Base-by-base conservation (phyloP, 2,888 invertebrate genomes). In the Poecilus cupreus region DNA sequence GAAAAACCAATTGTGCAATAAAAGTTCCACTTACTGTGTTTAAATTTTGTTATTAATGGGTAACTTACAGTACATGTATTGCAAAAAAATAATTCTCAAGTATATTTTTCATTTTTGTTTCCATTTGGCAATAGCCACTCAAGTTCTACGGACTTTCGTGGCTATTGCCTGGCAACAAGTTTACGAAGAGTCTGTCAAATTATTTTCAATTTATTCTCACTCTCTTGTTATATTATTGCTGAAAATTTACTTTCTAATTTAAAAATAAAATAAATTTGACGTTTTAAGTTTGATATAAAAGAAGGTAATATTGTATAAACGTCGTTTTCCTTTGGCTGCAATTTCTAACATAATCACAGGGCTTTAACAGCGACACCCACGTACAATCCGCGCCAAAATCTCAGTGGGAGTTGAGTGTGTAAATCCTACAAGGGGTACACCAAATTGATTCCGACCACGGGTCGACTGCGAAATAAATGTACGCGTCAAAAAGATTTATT, bases 401-500 rank as follows among this genome's bases (percentile, higher is more conserved):
- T 26, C 24, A 13, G 13, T 13, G 24, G n/a, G 26, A n/a, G n/a
- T 26, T 13, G 11, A 60, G 24, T 43, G 60, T 68, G 37, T 37
- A 68, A 68, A 32, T 68, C 64, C 64, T 32, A 68, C 37, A 68
- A 60, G 37, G 37, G 64, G 37, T 68, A 32, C 32, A 75, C 54
- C 75, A 49, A 76, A 76, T 57, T 76, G 76, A 76, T 76, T 76
- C 76, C n/a, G 37, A 76, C 54, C 20, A 16, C 37, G 57, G 37
- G 54, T 54, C 49, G 51, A 13, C 75, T 2, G 16, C 32, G 37
- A 75, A 76, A 76, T 76, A 57, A 57, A 76, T 76, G 54, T 57
- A 57, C 54, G 20, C 57, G 76, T 76, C 76, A 76, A 11, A 76
- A 54, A 54, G 76, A 76, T 76, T 76, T 76, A 76, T 76, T 51